Percentiles rank a stretch among this genome's conserved stretches.
Conservation (phyloP, 2,888 invertebrate genomes). For the Lacanobia oleracea region DNA sequence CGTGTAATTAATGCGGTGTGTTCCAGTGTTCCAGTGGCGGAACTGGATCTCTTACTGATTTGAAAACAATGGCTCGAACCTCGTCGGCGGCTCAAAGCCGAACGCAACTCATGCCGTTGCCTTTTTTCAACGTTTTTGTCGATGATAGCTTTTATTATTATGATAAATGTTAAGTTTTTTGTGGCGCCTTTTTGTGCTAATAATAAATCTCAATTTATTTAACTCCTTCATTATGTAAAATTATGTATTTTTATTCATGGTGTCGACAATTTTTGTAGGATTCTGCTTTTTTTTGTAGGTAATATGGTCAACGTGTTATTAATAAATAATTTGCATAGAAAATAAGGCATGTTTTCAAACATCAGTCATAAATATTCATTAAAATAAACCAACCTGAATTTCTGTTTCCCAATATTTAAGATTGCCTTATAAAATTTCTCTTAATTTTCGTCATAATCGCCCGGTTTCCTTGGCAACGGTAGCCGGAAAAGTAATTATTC, state of each 20-base stretch:
- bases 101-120: constrained; percentile 79
- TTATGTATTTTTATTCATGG: constrained; percentile 46
- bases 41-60: constrained; percentile 84
- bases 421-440: not conserved
- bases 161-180: constrained; percentile 69
- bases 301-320: constrained; percentile 15
- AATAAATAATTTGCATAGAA: constrained; percentile 34
- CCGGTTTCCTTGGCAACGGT: constrained; percentile 69
- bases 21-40: constrained; percentile 87
- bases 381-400: not conserved
- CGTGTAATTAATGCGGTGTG: constrained; percentile 91
- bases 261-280: constrained; percentile 46
- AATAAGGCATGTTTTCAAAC: constrained; percentile 3
- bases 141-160: constrained; percentile 73
- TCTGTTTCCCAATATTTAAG: not conserved
- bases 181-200: constrained; percentile 57
- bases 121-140: constrained; percentile 72
- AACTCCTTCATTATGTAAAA: constrained; percentile 52
- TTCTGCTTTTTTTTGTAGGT: constrained; percentile 34
- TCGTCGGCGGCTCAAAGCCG: constrained; percentile 82
- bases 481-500: constrained; percentile 81
- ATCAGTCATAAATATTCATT: not conserved
- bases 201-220: constrained; percentile 61
- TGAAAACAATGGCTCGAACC: constrained; percentile 84
- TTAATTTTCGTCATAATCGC: constrained; percentile 40